Conservation (phyloP, 2,113 vertebrate species). For the Scytalopus superciliaris region DNA sequence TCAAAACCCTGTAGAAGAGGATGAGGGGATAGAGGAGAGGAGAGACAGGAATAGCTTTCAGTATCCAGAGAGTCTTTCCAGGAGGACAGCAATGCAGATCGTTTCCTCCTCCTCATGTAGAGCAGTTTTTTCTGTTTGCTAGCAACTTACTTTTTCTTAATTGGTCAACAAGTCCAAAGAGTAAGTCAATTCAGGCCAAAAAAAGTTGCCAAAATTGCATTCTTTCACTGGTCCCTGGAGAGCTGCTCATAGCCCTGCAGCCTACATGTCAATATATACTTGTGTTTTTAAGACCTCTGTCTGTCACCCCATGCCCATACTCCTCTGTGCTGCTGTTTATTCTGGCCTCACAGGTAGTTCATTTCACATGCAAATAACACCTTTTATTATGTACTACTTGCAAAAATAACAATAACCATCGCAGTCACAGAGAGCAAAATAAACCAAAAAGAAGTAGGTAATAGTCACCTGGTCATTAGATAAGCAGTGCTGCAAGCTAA, state of each 20-base stretch:
- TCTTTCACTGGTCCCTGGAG: background rate
- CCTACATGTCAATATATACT: accelerated
- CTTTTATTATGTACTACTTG: background rate
- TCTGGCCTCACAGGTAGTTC: background rate
- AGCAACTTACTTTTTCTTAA: background rate
- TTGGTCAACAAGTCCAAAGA: background rate
- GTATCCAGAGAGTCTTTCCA: background rate
- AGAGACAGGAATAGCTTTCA: background rate
- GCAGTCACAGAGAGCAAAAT: background rate
- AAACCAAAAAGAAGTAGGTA: background rate
- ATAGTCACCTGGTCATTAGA: background rate
- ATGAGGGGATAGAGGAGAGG: accelerated
- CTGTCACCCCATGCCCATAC: background rate
- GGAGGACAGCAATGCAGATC: background rate
- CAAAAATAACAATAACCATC: background rate
- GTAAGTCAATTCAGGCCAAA: background rate
- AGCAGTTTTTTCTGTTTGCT: background rate
- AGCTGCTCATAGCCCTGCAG: background rate
- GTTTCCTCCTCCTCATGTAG: background rate
- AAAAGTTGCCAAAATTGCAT: background rate
- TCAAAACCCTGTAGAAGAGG: background rate
- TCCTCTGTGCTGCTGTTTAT: background rate
- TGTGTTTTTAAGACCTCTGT: background rate
- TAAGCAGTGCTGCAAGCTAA: background rate
- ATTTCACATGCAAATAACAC: background rate